Conservation (phyloP, 2,113 vertebrate species). For the Salvelinus alpinus region DNA sequence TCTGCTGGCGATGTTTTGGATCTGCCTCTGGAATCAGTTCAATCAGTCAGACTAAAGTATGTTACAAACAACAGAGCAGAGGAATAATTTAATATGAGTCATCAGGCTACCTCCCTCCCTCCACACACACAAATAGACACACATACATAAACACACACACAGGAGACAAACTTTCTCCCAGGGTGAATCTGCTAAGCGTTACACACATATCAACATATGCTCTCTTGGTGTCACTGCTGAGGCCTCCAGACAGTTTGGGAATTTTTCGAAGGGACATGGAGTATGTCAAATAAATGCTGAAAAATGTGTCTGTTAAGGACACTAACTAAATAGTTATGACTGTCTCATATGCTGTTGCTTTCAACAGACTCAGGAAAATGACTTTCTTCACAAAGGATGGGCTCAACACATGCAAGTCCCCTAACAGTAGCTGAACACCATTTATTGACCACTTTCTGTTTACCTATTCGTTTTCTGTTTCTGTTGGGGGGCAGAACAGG, state of each 20-base stretch:
- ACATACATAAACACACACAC: conserved; percentile 25
- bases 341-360: conserved; percentile 8
- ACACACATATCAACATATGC: conserved; percentile 52
- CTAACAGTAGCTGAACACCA: not conserved
- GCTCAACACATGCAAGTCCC: not conserved
- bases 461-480: conserved; percentile 15
- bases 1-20: too few species aligned
- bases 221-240: conserved; percentile 47
- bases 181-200: conserved; percentile 57
- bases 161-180: conserved; percentile 44
- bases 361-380: not conserved
- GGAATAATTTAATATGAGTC: too few species aligned
- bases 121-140: conserved; percentile 43
- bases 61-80: not conserved
- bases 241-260: conserved; percentile 29
- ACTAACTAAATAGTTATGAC: conserved; percentile 42
- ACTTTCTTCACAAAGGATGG: not conserved
- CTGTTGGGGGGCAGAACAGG: not conserved
- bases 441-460: conserved; percentile 2
- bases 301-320: conserved; percentile 31
- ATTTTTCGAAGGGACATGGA: conserved; percentile 43
- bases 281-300: conserved; percentile 15
- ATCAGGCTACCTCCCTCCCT: not conserved
- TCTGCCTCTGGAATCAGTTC: too few species aligned
- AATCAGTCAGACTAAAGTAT: too few species aligned